Conservation (phyloP, 92 coral and sea anemone species). For the Parazoanthus darwini region DNA sequence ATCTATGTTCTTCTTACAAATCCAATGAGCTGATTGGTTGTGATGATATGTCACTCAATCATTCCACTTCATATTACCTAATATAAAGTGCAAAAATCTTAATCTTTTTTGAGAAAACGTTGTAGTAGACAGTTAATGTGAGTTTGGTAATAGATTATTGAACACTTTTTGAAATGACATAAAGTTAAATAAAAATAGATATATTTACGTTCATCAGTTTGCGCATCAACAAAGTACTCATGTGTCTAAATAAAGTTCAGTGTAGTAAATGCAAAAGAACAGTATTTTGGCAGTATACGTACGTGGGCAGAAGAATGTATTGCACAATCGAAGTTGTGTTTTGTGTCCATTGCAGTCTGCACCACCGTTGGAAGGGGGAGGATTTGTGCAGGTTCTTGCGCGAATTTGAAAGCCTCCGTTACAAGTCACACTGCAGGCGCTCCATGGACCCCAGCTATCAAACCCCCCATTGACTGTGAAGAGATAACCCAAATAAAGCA, state of each 20-base stretch:
- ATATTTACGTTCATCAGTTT: background rate
- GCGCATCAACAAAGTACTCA: background rate
- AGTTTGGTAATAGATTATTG: too few species aligned
- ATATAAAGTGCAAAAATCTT: too few species aligned
- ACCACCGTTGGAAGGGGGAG: conserved; percentile 47
- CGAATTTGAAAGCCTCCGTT: conserved; percentile 44
- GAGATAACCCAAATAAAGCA: background rate
- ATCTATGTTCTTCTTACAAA: too few species aligned
- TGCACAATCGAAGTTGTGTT: conserved; percentile 37
- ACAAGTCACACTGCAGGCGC: conserved; percentile 37
- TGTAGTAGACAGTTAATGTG: too few species aligned
- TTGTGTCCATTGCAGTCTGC: conserved; percentile 24
- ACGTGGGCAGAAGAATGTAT: conserved; percentile 41
- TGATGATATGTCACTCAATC: too few species aligned
- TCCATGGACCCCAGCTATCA: conserved; percentile 45
- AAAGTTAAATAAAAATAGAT: too few species aligned
- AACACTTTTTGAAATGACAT: too few species aligned
- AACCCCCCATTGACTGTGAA: conserved; percentile 43
- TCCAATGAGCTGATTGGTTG: too few species aligned
- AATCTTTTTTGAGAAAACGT: too few species aligned
- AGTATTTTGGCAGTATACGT: conserved; percentile 3
- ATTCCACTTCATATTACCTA: too few species aligned
- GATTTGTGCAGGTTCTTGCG: conserved; percentile 39
- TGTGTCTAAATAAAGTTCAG: background rate
- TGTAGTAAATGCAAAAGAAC: too few species aligned